These are phyloP conservation scores for Hemiscyllium ocellatum DNA, from an alignment of 2,113 vertebrate genomes.

Conservation along the genomic window DNA sequence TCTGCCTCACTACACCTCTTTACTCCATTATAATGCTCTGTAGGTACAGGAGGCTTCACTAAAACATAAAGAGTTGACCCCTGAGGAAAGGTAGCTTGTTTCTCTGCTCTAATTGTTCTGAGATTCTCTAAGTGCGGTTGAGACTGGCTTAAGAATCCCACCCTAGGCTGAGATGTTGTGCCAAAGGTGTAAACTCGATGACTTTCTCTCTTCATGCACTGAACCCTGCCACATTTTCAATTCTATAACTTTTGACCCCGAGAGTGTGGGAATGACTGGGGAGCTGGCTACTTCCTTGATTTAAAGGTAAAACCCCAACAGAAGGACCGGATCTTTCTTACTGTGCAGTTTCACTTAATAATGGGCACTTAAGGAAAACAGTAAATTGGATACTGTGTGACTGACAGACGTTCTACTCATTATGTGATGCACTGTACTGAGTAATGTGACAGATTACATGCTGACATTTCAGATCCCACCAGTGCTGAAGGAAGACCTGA, in stretches of 20 bases:
- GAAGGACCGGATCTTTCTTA: background rate
- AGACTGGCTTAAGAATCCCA: background rate
- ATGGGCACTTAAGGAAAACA: background rate
- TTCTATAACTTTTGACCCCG: background rate
- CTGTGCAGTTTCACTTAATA: background rate
- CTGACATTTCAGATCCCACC: slow-evolving; percentile 57
- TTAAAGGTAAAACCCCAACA: background rate
- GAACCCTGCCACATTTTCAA: background rate
- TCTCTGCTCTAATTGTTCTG: background rate
- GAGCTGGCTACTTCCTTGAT: background rate
- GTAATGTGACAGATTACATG: background rate
- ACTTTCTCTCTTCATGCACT: background rate
- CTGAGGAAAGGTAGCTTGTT: background rate
- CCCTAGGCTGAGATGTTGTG: background rate
- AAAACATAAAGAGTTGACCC: background rate
- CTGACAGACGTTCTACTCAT: background rate
- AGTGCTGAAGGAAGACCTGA: slow-evolving; percentile 62
- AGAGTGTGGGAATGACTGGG: background rate
- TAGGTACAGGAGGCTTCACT: background rate
- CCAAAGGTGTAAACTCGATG: background rate
- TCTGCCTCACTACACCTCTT: no score
- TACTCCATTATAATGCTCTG: no score
- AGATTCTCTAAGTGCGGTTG: background rate
- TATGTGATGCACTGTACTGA: background rate
- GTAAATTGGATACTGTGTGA: background rate